Percentiles rank a stretch among this genome's conserved stretches.
Conservation (phyloP, 2,113 vertebrate genomes). For the Hippocampus mohnikei region DNA sequence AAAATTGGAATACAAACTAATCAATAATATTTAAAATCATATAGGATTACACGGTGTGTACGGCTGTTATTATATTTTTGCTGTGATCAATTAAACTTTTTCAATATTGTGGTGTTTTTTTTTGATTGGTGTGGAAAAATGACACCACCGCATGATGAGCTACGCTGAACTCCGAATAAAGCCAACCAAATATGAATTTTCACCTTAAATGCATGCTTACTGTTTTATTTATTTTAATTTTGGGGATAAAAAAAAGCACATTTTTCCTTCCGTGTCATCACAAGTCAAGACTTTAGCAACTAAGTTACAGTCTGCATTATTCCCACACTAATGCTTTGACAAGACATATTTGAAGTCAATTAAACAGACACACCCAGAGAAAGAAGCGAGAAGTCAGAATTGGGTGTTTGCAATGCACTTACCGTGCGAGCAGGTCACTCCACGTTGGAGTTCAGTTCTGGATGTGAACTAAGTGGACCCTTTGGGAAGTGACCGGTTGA, state of each 20-base stretch:
- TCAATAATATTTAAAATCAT: neutral
- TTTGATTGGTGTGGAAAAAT: neutral
- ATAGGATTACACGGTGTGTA: neutral
- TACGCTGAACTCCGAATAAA: neutral
- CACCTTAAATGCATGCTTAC: neutral
- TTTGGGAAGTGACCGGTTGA: conserved; percentile 25
- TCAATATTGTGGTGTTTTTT: neutral
- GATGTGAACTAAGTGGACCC: conserved; percentile 47
- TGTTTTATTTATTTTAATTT: neutral
- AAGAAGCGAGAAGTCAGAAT: conserved; percentile 33
- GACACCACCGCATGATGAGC: neutral
- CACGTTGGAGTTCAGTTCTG: conserved; percentile 60
- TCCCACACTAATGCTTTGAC: neutral
- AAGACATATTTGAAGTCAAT: neutral
- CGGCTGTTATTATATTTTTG: neutral
- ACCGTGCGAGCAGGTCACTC: conserved; percentile 58
- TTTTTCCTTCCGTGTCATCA: neutral
- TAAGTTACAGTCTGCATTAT: neutral
- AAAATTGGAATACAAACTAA: neutral
- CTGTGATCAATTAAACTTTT: neutral
- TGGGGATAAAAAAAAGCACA: neutral
- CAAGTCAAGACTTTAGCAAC: neutral
- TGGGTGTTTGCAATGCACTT: conserved; percentile 44
- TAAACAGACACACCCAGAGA: conserved; percentile 6
- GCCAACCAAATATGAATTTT: neutral